Evolutionary conservation across 2,113 vertebrate species (phyloP).

Genomic region (Mirounga angustirostris): DNA sequence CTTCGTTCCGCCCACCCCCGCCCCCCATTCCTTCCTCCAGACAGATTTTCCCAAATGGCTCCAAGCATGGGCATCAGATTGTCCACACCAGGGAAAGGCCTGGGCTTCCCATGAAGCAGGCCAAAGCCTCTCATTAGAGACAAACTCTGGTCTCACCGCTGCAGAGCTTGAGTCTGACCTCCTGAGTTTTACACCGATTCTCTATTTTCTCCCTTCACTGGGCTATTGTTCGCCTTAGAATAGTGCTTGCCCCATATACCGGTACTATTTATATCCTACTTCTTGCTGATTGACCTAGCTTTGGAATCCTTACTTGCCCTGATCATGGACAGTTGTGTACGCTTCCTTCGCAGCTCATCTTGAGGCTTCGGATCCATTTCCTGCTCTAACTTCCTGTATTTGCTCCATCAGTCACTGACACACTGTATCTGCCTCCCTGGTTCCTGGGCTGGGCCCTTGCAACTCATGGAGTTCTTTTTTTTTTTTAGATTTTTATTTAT

Average conservation of each 20-base stretch:
- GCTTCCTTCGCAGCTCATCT: neutral
- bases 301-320: constrained; percentile 59
- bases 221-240: constrained; percentile 70
- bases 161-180: constrained; percentile 34
- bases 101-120: neutral
- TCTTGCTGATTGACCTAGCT: constrained; percentile 71
- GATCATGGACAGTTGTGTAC: constrained; percentile 25
- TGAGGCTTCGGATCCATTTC: constrained; percentile 8
- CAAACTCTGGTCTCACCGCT: neutral
- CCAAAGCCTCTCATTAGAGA: neutral
- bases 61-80: neutral
- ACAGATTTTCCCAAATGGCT: neutral
- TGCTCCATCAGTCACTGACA: neutral
- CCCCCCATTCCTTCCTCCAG: neutral
- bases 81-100: neutral
- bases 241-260: constrained; percentile 74
- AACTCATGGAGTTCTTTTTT: neutral
- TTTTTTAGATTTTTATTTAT: no score
- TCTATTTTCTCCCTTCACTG: constrained; percentile 55
- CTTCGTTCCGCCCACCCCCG: fast-evolving
- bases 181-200: constrained; percentile 39
- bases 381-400: neutral
- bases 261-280: constrained; percentile 70
- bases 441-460: neutral
- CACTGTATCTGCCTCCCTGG: neutral